These are phyloP conservation scores for Athrips mouffetella DNA, from an alignment of 2,888 invertebrate genomes.

Conservation along the genomic window DNA sequence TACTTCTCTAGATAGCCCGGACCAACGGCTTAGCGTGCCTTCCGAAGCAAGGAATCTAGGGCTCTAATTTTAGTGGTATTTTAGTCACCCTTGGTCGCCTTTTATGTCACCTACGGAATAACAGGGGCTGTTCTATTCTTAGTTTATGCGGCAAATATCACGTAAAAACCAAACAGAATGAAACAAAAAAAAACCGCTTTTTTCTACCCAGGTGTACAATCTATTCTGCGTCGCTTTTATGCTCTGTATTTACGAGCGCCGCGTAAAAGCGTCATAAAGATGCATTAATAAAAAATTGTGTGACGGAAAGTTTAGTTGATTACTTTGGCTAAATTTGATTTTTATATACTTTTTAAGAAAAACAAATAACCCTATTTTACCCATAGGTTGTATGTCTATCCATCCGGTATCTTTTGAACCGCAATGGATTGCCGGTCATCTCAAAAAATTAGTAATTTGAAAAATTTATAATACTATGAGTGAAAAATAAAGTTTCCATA, in stretches of 20 bases:
- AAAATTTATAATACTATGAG: neutral
- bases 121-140: neutral
- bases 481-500: no score
- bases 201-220: conserved; percentile 1
- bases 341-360: neutral
- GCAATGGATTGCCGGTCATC: no score
- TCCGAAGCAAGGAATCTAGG: no score
- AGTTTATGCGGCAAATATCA: no score
- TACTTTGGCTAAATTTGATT: neutral
- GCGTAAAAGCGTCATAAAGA: conserved; percentile 13
- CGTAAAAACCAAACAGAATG: neutral
- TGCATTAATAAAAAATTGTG: conserved; percentile 11
- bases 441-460: neutral
- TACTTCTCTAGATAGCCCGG: no score
- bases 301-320: neutral
- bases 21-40: no score
- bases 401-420: no score
- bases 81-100: no score
- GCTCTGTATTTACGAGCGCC: conserved; percentile 6
- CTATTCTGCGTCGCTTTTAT: neutral
- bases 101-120: no score
- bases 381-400: no score
- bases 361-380: no score
- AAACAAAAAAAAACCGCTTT: neutral
- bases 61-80: no score